A percentile compares a stretch with the other conserved stretches of the same genome.
Evolutionary conservation across 2,113 vertebrate genomes (phyloP).

Genomic region (Triplophysa siluroides): DNA sequence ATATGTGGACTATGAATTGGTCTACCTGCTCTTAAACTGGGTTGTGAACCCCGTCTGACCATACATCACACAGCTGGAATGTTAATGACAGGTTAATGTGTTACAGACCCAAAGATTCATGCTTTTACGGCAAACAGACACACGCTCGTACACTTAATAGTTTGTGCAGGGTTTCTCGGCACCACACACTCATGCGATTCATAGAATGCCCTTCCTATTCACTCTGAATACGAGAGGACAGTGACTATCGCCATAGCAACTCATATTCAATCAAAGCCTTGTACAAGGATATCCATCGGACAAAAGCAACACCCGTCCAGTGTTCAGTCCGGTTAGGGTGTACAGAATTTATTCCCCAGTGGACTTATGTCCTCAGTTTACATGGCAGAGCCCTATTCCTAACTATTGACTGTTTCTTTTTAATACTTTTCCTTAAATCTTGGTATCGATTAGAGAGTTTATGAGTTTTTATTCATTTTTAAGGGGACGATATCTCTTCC

Average conservation of each 20-base stretch:
- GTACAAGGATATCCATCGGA: background rate
- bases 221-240: slow-evolving; percentile 6
- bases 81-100: slow-evolving; percentile 44
- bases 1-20: background rate
- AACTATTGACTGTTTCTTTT: too few species aligned
- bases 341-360: background rate
- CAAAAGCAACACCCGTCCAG: background rate
- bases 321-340: background rate
- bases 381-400: background rate
- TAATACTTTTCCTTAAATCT: too few species aligned
- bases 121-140: slow-evolving; percentile 8
- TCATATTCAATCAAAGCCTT: slow-evolving; percentile 4
- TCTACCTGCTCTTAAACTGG: background rate
- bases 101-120: slow-evolving; percentile 36
- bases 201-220: slow-evolving; percentile 33
- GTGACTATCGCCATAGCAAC: slow-evolving; percentile 18
- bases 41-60: background rate
- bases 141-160: slow-evolving; percentile 4
- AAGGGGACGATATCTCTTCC: too few species aligned
- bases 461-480: too few species aligned
- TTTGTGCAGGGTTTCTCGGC: slow-evolving; percentile 12
- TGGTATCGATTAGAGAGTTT: too few species aligned
- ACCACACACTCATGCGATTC: slow-evolving; percentile 23
- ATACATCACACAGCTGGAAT: slow-evolving; percentile 39
- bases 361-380: background rate